Evolutionary conservation across 2,797 vertebrate species (phyloP).

Genomic region (Onychomys torridus): DNA sequence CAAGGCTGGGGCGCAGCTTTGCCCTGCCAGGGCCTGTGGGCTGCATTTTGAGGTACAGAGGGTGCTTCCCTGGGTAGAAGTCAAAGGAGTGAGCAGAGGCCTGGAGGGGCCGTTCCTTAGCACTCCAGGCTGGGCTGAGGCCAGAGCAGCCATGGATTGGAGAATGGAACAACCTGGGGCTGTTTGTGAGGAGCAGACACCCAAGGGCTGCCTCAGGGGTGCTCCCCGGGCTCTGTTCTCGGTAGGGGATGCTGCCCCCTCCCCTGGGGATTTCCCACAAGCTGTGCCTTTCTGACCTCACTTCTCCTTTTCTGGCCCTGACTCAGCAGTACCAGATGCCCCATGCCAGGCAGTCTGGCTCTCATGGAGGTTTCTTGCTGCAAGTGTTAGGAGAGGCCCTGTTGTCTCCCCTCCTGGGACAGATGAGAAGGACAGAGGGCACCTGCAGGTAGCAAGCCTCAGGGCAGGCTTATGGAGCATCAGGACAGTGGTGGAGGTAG

Average conservation of each 20-base stretch:
- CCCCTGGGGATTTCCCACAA: constrained; percentile 71
- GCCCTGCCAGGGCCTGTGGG: background rate
- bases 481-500: background rate
- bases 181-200: background rate
- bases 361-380: constrained; percentile 28
- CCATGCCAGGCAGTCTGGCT: background rate
- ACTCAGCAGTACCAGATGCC: constrained; percentile 63
- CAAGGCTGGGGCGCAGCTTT: background rate
- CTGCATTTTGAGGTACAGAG: background rate
- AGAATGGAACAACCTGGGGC: background rate
- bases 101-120: too few relatives aligned
- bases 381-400: background rate
- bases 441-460: background rate
- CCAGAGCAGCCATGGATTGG: background rate
- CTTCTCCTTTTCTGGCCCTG: constrained; percentile 78
- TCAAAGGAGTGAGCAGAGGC: background rate
- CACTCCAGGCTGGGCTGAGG: background rate
- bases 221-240: background rate
- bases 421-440: background rate
- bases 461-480: background rate
- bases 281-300: constrained; percentile 46
- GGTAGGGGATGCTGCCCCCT: background rate
- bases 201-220: background rate
- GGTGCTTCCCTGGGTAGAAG: background rate
- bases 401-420: background rate